Base-by-base conservation (phyloP, 1,140 invertebrate genomes). In the Cydia splendana region DNA sequence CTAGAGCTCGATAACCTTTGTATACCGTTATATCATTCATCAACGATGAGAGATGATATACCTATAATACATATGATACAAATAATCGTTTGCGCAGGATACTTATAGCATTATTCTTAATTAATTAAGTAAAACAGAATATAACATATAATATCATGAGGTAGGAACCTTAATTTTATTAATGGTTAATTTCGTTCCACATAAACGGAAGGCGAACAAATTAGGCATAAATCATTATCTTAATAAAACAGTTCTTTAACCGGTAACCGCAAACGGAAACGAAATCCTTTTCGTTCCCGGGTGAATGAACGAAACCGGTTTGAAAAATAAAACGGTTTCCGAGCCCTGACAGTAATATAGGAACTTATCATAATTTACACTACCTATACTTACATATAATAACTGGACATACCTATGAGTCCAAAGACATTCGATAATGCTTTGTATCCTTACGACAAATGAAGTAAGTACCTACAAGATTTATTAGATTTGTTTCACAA, bases 1-100 rank as follows among this genome's bases (percentile, higher is more conserved):
- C 20, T 62, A 62, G 57, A 62, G 57, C 24, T 24, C 57, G 57
- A 62, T 62, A 62, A 62, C 57, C 57, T 62, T 62, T 62, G 57
- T 62, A 24, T 62, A 24, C 57, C 57, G 57, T 62, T 62, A 62
- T 24, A 62, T 24, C 57, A 62, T 62, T 24, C 20, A 62, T 62
- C 57, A 12, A 62, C 57, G 57, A 62, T 62, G 57, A 20, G n/a
- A 62, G 20, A 62, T 62, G 18, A 62, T 4, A 62, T 62, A 62
- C 9, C 4, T 3, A 18, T 62, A 20, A 18, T 62, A 20, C 18
- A n/a, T 62, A 12, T 12, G n/a, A 62, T 57, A 20, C n/a, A 62
- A 62, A 62, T 24, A 62, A 24, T n/a, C 7, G 57, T 62, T 62
- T 20, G 57, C 20, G 57, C 57, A 24, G 57, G 20, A 7, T 12